A percentile compares a stretch with the other conserved stretches of the same genome.
phyloP scores from a whole-genome alignment of 2,113 vertebrate species.

The Alethe diademata region DNA sequence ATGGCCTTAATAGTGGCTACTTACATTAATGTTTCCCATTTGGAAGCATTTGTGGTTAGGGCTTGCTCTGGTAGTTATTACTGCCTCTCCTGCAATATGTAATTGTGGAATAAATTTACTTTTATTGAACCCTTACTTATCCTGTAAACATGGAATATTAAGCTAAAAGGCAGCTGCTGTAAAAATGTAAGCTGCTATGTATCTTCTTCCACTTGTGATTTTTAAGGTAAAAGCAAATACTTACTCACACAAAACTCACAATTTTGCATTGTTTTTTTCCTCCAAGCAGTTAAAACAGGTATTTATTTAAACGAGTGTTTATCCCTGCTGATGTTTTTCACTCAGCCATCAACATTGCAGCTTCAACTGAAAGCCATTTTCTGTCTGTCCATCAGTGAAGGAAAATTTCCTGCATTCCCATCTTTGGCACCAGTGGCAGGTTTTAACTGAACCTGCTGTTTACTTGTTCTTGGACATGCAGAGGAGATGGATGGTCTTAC shows the following conservation, averaged over 20 bases:
- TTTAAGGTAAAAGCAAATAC: not conserved
- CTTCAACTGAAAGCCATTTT: not conserved
- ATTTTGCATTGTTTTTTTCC: fast-evolving
- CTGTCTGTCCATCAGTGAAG: not conserved
- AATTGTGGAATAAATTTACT: slow-evolving; percentile 16
- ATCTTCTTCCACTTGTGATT: not conserved
- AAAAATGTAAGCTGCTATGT: not conserved
- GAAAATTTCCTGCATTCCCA: not conserved
- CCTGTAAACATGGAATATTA: not conserved
- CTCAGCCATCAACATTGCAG: not conserved
- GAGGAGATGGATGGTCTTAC: not conserved
- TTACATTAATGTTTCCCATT: not conserved
- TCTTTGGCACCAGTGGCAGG: not conserved
- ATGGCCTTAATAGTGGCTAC: not conserved
- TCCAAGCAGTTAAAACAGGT: not conserved
- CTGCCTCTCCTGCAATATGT: not conserved
- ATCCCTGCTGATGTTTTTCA: not conserved
- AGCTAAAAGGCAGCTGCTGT: not conserved
- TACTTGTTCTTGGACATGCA: fast-evolving
- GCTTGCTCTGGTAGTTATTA: not conserved
- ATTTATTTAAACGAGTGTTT: not conserved
- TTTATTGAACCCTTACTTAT: slow-evolving; percentile 23
- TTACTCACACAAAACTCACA: not conserved
- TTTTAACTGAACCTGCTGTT: not conserved
- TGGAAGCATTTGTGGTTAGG: not conserved